A percentile compares a stretch with the other conserved stretches of the same genome.
Conservation (phyloP, 2,113 vertebrate genomes). For the Gymnocephalus cernua region DNA sequence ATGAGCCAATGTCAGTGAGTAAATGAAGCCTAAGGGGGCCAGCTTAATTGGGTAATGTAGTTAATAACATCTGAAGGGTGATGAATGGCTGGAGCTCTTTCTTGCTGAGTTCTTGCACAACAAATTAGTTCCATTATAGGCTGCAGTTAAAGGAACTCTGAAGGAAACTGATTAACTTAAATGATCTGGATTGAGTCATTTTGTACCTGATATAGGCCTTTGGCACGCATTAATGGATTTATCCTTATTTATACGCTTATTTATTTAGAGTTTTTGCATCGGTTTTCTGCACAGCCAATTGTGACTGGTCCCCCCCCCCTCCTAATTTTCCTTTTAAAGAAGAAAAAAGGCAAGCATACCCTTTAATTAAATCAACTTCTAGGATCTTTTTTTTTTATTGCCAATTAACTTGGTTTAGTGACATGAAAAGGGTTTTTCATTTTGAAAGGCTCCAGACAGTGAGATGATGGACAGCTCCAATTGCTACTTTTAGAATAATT, state of each 20-base stretch:
- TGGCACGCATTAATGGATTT: conserved; percentile 56
- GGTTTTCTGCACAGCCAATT: conserved; percentile 36
- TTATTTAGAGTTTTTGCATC: conserved; percentile 48
- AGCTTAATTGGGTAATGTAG: conserved; percentile 82
- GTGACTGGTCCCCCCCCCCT: background rate
- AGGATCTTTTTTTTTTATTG: conserved; percentile 71
- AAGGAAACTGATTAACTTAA: conserved; percentile 80
- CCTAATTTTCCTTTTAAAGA: conserved; percentile 32
- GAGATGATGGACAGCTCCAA: conserved; percentile 71
- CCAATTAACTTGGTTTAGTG: conserved; percentile 70
- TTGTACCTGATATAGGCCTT: conserved; percentile 60
- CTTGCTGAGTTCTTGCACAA: conserved; percentile 79
- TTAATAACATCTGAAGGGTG: conserved; percentile 84
- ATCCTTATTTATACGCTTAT: conserved; percentile 44
- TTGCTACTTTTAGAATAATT: conserved; percentile 74
- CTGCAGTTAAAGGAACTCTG: conserved; percentile 78
- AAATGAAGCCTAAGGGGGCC: conserved; percentile 74
- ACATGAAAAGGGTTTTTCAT: conserved; percentile 72
- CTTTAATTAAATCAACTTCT: conserved; percentile 77
- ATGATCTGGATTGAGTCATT: conserved; percentile 72
- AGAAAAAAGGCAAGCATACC: conserved; percentile 40
- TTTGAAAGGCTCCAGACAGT: conserved; percentile 58
- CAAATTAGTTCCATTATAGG: conserved; percentile 83
- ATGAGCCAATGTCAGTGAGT: conserved; percentile 68
- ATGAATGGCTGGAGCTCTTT: conserved; percentile 79